A percentile compares a stretch with the other conserved stretches of the same genome.
Conservation (phyloP, 2,797 vertebrate genomes). For the Anolis apletophallus region DNA sequence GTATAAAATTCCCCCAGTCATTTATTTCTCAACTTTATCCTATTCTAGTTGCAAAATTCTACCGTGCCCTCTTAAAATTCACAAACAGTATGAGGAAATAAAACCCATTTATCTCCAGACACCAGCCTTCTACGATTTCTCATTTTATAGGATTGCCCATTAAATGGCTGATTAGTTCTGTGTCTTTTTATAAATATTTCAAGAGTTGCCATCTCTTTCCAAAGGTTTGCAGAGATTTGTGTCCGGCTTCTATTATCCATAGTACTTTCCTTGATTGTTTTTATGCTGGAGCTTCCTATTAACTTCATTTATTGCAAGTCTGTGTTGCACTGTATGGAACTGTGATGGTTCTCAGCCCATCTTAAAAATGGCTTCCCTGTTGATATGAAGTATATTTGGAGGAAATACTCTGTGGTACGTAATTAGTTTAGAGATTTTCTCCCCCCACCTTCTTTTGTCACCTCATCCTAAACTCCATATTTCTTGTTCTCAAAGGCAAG, state of each 20-base stretch:
- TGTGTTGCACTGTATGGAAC: constrained; percentile 20
- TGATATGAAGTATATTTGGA: constrained; percentile 29
- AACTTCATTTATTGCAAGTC: constrained; percentile 40
- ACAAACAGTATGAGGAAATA: constrained; percentile 47
- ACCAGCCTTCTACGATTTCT: constrained; percentile 60
- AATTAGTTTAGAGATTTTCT: background rate
- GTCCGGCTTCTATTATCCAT: constrained; percentile 52
- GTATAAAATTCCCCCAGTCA: background rate
- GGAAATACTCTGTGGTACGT: background rate
- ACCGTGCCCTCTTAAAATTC: constrained; percentile 51
- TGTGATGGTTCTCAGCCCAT: constrained; percentile 19
- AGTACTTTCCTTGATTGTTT: constrained; percentile 49
- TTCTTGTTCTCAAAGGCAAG: background rate
- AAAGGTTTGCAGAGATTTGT: constrained; percentile 67
- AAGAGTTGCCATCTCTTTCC: constrained; percentile 55
- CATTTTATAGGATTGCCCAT: constrained; percentile 71
- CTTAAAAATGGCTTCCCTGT: constrained; percentile 16
- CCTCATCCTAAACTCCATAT: background rate
- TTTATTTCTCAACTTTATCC: background rate
- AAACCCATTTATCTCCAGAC: constrained; percentile 67
- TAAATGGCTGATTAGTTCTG: constrained; percentile 72
- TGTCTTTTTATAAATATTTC: constrained; percentile 70
- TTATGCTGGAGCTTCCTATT: constrained; percentile 19
- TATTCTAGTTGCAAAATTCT: constrained; percentile 15
- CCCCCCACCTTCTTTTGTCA: background rate